Conservation (phyloP, 2,888 invertebrate genomes). For the Invenusta paracnida region DNA sequence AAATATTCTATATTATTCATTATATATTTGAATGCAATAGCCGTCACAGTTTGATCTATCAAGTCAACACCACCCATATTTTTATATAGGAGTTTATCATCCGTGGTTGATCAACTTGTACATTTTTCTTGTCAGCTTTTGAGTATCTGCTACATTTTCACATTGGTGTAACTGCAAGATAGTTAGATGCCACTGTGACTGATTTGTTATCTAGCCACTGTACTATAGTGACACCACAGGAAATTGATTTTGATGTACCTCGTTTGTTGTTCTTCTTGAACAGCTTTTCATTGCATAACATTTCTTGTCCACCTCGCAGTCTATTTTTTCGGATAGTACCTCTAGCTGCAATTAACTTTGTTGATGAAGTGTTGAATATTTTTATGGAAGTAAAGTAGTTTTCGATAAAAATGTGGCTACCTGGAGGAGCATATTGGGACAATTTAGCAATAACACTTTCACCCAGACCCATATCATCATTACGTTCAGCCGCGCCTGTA, state of each 20-base stretch:
- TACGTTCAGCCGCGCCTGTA: neutral
- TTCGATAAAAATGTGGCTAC: conserved; percentile 4
- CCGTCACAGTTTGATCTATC: too few species aligned
- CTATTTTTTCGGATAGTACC: neutral
- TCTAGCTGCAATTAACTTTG: neutral
- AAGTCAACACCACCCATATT: conserved; percentile 22
- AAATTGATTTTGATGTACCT: neutral
- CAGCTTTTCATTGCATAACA: neutral
- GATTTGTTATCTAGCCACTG: conserved; percentile 12
- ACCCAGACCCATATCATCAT: too few species aligned
- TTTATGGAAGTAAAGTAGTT: conserved; percentile 1
- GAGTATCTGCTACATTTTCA: neutral
- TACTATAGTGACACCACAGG: neutral
- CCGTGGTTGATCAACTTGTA: neutral
- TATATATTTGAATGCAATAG: too few species aligned
- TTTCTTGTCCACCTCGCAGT: neutral
- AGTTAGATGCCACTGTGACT: neutral
- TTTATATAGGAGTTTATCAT: neutral
- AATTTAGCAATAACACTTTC: too few species aligned
- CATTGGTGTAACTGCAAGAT: neutral
- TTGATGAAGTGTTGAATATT: neutral
- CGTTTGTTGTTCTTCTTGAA: neutral
- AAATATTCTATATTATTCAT: too few species aligned
- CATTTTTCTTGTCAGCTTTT: too few species aligned
- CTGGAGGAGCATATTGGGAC: neutral